Evolutionary conservation across 2,113 vertebrate genomes (phyloP), one percentile per base, ranked within the genome.

Genomic region (Antigone vipio): DNA sequence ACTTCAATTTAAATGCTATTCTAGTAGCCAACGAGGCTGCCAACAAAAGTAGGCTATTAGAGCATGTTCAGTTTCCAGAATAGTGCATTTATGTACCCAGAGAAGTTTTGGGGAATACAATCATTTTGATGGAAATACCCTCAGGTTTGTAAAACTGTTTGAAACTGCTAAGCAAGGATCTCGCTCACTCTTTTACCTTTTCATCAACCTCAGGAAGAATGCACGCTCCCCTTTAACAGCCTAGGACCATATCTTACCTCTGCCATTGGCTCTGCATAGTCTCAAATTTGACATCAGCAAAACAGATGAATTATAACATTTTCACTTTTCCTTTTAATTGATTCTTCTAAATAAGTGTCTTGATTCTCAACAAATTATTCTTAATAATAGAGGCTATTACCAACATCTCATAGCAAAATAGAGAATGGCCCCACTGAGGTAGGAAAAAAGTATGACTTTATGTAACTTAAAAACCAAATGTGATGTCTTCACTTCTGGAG

Each of bases 1-100:
- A n/a, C 24, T 62, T 94, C 64, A 93, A 85, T 89, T 85, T 64
- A 87, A 93, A 87, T 47, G 34, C 63, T 91, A 55, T 68, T 85
- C n/a, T 60, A 79, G 73, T 64, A 82, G 68, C 23, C 66, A 91
- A 34, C 45, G 42, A 76, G 19, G 29, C 17, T 93, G 30, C 15
- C 49, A 83, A 55, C 66, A 81, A 42, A 91, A 49, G 30, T 9
- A 64, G 47, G 21, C 27, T 82, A 44, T 88, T 76, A 91, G 47
- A 85, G 12, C 22, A 76, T 6, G 23, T 62, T 85, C 71, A 23
- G 21, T 72, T 95, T 80, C 69, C 27, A 52, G 56, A 89, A 86
- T 11, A 89, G 56, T 53, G 59, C 72, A 81, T 88, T 83, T 74
- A 66, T n/a, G 5, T 80, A 62, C 15, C 59, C 60, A 64, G 22